Evolutionary conservation across 2,888 invertebrate species (phyloP).

Genomic region (Boloria euphrosyne): DNA sequence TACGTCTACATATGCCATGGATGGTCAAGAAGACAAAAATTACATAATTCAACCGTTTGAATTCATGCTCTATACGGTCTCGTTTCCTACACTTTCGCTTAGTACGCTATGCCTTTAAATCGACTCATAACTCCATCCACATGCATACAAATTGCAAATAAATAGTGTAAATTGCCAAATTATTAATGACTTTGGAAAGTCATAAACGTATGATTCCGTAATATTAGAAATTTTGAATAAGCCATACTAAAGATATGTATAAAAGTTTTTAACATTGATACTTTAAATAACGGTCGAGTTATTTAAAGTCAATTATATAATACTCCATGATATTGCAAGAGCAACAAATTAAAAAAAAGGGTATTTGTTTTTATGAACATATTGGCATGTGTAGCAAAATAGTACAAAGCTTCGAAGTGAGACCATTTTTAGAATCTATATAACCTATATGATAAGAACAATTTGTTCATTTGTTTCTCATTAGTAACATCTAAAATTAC

Average conservation of each 20-base stretch:
- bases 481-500: too few species aligned
- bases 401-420: too few species aligned
- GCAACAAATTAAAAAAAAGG: too few species aligned
- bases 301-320: not conserved
- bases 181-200: constrained; percentile 42
- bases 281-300: not conserved
- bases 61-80: constrained; percentile 53
- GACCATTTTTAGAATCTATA: too few species aligned
- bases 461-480: too few species aligned
- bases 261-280: constrained; percentile 3
- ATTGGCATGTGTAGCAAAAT: too few species aligned
- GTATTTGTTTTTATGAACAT: too few species aligned
- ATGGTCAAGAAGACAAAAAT: constrained; percentile 40
- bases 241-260: constrained; percentile 8
- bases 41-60: constrained; percentile 64
- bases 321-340: not conserved
- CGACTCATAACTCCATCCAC: constrained; percentile 48
- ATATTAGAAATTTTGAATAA: constrained; percentile 19
- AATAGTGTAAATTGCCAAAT: constrained; percentile 36
- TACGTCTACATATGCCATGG: constrained; percentile 16
- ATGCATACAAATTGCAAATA: constrained; percentile 62
- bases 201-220: constrained; percentile 21
- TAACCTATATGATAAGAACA: too few species aligned
- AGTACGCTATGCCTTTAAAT: constrained; percentile 56
- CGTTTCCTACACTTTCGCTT: constrained; percentile 61